Percentiles rank a stretch among this genome's conserved stretches.
These are phyloP conservation scores for Berghia stephanieae DNA, from an alignment of 1,140 invertebrate genomes.

Conservation along the genomic window DNA sequence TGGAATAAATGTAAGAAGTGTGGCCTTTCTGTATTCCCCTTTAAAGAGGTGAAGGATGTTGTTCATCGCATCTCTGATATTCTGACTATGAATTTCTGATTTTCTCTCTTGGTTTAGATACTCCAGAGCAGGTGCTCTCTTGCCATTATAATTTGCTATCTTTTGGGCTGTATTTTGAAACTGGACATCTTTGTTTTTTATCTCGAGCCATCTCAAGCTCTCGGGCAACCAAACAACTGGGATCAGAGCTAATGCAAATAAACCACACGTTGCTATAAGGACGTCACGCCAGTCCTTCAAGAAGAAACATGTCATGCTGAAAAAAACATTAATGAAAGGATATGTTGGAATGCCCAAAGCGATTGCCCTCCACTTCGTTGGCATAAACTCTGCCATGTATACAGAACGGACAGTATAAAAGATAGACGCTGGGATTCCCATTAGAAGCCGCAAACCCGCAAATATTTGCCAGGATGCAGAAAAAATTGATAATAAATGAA, in stretches of 20 bases:
- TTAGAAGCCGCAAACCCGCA: constrained; percentile 43
- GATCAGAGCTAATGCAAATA: not conserved
- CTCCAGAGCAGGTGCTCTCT: not conserved
- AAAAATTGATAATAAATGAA: constrained; percentile 35
- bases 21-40: not conserved
- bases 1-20: not conserved
- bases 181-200: constrained; percentile 37
- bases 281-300: constrained; percentile 17
- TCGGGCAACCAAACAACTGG: constrained; percentile 35
- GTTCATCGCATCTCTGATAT: not conserved
- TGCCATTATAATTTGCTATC: constrained; percentile 39
- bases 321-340: not conserved
- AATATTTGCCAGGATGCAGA: constrained; percentile 50
- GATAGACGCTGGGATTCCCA: constrained; percentile 38
- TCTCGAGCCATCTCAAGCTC: constrained; percentile 42
- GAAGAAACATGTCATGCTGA: not conserved
- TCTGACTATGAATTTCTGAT: not conserved
- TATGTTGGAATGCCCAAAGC: not conserved
- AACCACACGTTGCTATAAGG: constrained; percentile 8
- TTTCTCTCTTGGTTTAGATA: not conserved
- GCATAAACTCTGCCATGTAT: constrained; percentile 38
- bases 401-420: constrained; percentile 28
- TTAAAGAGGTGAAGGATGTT: not conserved
- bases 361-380: constrained; percentile 32
- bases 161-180: constrained; percentile 34